Conservation (phyloP, 2,888 invertebrate genomes). For the Myopa testacea region DNA sequence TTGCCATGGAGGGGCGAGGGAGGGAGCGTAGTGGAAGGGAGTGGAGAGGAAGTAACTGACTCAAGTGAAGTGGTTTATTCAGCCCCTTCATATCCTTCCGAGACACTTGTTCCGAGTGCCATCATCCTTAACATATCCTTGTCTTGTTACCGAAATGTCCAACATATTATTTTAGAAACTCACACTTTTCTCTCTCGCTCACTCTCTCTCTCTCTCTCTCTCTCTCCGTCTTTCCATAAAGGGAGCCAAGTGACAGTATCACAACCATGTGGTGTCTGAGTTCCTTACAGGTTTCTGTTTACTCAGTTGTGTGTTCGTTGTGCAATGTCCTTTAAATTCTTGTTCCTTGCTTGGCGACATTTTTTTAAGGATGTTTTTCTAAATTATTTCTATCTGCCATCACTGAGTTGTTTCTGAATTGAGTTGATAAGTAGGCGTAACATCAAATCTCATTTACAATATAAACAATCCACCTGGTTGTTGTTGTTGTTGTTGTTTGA, state of each 20-base stretch:
- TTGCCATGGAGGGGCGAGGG: neutral
- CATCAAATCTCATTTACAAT: conserved; percentile 17
- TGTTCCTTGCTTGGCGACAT: neutral
- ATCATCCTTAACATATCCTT: neutral
- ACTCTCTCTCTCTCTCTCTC: too few species aligned
- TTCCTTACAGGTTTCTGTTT: neutral
- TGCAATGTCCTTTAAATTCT: neutral
- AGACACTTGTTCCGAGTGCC: neutral
- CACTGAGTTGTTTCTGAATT: neutral
- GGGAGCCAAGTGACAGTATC: neutral
- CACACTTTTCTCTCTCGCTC: too few species aligned
- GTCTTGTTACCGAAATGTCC: neutral
- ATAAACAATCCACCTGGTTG: neutral
- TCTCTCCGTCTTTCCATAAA: neutral
- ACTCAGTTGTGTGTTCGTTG: neutral
- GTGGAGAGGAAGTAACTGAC: neutral
- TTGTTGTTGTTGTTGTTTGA: too few species aligned
- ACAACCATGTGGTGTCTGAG: neutral
- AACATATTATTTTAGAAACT: neutral
- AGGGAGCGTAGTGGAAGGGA: neutral
- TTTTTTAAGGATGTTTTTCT: neutral
- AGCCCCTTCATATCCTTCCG: neutral
- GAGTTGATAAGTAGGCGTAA: neutral
- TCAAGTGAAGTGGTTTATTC: neutral
- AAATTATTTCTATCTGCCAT: neutral